Base-by-base conservation (phyloP, 35 echinoderm and acorn worm genomes). In the Acanthaster planci region DNA sequence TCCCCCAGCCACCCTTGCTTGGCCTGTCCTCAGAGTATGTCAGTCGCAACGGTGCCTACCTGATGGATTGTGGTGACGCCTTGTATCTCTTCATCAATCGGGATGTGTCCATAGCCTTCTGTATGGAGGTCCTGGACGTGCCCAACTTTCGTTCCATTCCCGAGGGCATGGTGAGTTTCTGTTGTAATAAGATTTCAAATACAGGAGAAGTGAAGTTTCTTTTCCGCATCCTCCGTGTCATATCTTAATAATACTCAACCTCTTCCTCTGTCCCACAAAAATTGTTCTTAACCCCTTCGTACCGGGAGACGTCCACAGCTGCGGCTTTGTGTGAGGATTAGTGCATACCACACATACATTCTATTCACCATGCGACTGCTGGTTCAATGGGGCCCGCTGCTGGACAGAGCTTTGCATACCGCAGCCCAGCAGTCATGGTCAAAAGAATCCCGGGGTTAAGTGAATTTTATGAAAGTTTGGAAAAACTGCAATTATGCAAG, bases 11-110 rank as follows among this genome's bases (percentile, higher is more conserved):
- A 2, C 52, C 87, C 12, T 44, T 91, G 2, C 12, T 99, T 0
- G 92, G 91, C 21, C 86, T 99, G 18, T 92, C 96, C 34, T 88
- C 92, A 0, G 96, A 99, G 39, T 93, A 99, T 23, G 60, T 99
- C 38, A 88, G 47, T 36, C 58, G 82, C 17, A 82, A 94, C 39
- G 96, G 96, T 0, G 96, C 91, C 31, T 99, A 90, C 51, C 78
- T 99, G 53, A 91, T 99, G 96, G 96, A 99, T 82, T 80, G 80
- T 16, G 92, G 96, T 7, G 82, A 93, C 59, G 80, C 64, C 76
- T 85, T 99, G 91, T 92, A 88, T 54, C 81, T 94, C 72, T 92
- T 91, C 40, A 68, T 94, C 10, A 76, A 84, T 38, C 47, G 89
- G 12, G 85, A 88, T 14, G 83, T 94, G 36, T 89, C 96, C n/a